Base-by-base conservation (phyloP, 2,797 vertebrate genomes). In the Philypnodon macrostomus region DNA sequence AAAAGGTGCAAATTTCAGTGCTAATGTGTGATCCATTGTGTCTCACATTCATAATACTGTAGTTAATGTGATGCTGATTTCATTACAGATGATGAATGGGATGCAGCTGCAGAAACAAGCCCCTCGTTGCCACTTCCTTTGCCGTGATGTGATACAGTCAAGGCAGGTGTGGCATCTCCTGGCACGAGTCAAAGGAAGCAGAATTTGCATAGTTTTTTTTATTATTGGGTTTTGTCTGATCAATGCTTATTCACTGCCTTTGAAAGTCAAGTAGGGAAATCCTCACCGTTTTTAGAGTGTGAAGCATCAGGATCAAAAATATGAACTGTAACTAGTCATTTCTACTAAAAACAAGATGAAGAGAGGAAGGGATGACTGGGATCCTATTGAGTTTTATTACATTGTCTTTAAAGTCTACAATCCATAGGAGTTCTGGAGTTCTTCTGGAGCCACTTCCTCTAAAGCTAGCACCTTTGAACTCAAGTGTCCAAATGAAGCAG, bases 131-230 rank as follows among this genome's bases (percentile, higher is more conserved):
- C 29, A 24, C 10, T 19, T 37, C 6, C 21, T 66, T 67, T 69
- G 60, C 30, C 54, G n/a, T n/a, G n/a, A 65, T 64, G 10, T 23
- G 1, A 12, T 10, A 1, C 1, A 0, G 18, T 17, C 42, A 34
- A 19, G 17, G 54, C 56, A 77, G 60, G 53, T 75, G 63, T 46
- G 39, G 14, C 53, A 45, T 47, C 46, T 66, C 13, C 23, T 33
- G 57, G 45, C 24, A 2, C 23, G 16, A 33, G 29, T 30, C 1
- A 7, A 30, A 52, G 53, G 52, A 73, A 60, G 53, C 1, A 15
- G 11, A 31, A 64, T 67, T 47, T 53, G 51, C 52, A 73, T 54
- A 11, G 14, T 54, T 17, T 32, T 29, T 46, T 19, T 32, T 21
- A 15, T 24, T 34, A 47, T 34, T 24, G 18, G 16, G 30, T 47